Evolutionary conservation across 1,140 invertebrate genomes (phyloP).

Genomic region (Drosophila oshimai): DNA sequence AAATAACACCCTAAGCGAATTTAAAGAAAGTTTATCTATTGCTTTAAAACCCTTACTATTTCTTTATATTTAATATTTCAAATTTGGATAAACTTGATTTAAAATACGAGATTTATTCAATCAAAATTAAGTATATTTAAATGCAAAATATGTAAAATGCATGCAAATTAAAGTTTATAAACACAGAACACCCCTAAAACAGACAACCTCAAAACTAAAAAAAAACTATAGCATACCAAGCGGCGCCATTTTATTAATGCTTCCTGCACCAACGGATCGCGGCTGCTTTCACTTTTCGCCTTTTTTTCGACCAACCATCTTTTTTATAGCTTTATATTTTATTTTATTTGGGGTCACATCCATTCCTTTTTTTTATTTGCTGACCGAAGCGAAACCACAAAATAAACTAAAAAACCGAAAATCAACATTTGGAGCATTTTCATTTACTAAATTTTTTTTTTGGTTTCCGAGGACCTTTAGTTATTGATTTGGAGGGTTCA

Average conservation of each 20-base stretch:
- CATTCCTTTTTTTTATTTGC: slow-evolving; percentile 44
- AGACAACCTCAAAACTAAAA: not conserved
- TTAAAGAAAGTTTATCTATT: no score
- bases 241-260: slow-evolving; percentile 65
- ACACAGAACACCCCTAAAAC: not conserved
- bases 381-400: slow-evolving; percentile 29
- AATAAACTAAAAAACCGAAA: slow-evolving; percentile 40
- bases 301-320: slow-evolving; percentile 2
- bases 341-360: slow-evolving; percentile 34
- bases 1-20: no score
- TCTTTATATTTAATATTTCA: no score
- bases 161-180: not conserved
- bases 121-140: no score
- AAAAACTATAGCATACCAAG: slow-evolving; percentile 38
- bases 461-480: slow-evolving; percentile 1
- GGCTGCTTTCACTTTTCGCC: slow-evolving; percentile 51
- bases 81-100: no score
- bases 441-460: slow-evolving; percentile 21
- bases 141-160: no score
- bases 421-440: slow-evolving; percentile 30
- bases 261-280: not conserved
- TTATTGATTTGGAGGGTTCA: slow-evolving; percentile 39
- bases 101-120: no score
- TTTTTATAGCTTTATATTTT: slow-evolving; percentile 64
- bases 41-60: no score